Evolutionary conservation across 92 coral and sea anemone species (phyloP), one percentile per base, ranked within the genome.

Genomic region (Chrysogorgia sp.): DNA sequence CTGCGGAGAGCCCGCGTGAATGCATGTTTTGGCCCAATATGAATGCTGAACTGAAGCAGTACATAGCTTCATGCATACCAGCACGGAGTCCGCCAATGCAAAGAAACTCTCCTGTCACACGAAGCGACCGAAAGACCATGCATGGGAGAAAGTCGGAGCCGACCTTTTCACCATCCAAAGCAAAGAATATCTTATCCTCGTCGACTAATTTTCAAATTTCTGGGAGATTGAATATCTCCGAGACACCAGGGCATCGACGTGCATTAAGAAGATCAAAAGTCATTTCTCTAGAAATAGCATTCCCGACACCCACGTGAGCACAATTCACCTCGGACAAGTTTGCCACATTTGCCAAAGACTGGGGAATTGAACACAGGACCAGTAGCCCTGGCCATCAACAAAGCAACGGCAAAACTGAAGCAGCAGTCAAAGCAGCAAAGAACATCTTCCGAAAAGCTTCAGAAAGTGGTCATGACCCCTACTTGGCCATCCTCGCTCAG

Each of bases 1-100:
- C 43, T 83, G 5, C 28, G 77, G 70, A 75, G 82, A 65, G 82
- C 77, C 3, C 19, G 76, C 19, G 76, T 34, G 77, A 83, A 47
- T 71, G 76, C 55, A 71, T 76, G 23, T 76, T 66, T 64, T 76
- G 87, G 83, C 87, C 76, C 3, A 19, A 74, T 22, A 75, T 75
- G 82, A 83, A 83, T 59, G 64, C 82, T 41, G 86, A 83, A 47
- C 48, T 82, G 25, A 63, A 67, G 21, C 86, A 83, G 67, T 75
- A 66, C 50, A 32, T 74, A 0, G 57, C 79, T 2, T 58, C 81
- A 55, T 75, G 82, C 41, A 70, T 75, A 64, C 0, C 71, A 55
- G 78, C 61, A 75, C 61, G 78, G 78, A 23, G 40, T 58, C 4
- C 58, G 78, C 0, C 83, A 67, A 2, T 71, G 77, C 30, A 77